These are phyloP conservation scores for Chelonus formosanus DNA, from an alignment of 2,888 invertebrate genomes.

Conservation along the genomic window DNA sequence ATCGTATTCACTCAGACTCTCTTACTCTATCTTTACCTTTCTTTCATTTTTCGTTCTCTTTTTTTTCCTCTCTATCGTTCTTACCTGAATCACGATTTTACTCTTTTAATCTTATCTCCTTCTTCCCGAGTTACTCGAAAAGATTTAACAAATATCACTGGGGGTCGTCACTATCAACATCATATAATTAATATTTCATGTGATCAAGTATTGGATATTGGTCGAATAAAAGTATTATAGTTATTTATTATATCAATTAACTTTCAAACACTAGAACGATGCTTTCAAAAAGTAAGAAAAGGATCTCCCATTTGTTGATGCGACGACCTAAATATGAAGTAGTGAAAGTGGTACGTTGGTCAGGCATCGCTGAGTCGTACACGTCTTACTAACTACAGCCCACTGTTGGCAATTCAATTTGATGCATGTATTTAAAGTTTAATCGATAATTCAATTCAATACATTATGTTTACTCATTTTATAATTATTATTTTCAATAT, in stretches of 20 bases:
- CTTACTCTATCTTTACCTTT: neutral
- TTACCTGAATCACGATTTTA: conserved; percentile 27
- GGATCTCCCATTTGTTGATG: conserved; percentile 48
- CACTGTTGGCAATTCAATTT: conserved; percentile 1
- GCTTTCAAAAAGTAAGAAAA: conserved; percentile 21
- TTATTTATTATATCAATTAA: neutral
- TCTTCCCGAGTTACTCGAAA: conserved; percentile 1
- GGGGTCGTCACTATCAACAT: neutral
- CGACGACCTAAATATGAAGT: conserved; percentile 63
- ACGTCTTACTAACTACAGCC: conserved; percentile 29
- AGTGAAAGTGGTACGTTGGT: conserved; percentile 65
- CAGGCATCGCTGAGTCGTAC: conserved; percentile 52
- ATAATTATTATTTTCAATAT: too few species aligned
- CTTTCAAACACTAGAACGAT: conserved; percentile 13
- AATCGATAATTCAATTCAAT: conserved; percentile 4
- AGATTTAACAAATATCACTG: conserved; percentile 4
- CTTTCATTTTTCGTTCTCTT: conserved; percentile 14
- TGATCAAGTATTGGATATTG: neutral
- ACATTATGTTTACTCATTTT: neutral
- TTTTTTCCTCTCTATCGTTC: conserved; percentile 4
- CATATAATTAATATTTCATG: neutral
- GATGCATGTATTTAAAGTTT: conserved; percentile 1
- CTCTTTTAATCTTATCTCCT: conserved; percentile 24
- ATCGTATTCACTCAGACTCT: conserved; percentile 4
- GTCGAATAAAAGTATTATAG: neutral